Base-by-base conservation (phyloP, 2,797 vertebrate species). In the Poecile montanus region DNA sequence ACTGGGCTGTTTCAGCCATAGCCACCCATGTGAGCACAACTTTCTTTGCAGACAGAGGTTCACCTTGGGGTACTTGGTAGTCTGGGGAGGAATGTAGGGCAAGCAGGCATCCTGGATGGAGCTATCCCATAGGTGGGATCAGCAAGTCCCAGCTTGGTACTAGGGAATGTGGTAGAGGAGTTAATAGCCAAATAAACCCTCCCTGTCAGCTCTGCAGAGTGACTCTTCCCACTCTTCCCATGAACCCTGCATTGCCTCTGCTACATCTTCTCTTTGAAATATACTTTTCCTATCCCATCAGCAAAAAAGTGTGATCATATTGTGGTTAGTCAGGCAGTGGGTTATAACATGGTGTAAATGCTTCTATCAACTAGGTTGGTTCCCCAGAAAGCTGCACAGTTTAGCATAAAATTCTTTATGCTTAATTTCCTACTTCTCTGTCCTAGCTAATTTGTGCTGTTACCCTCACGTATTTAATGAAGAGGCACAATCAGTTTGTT, bases 1-100 rank as follows among this genome's bases (percentile, higher is more conserved):
- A 30, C 4, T 47, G 32, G 72, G 23, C 32, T 70, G 11, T 53
- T 84, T 70, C 56, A 56, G 26, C 38, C 27, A 56, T 10, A 75
- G 40, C 21, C 1, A 2, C n/a, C 26, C 1, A 0, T 2, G 0
- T 78, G 23, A 17, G 13, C 17, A 57, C 27, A 34, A 11, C 36
- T 84, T 27, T 13, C 7, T 56, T 68, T 51, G n/a, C 34, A 72
- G 54, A 63, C 14, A 63, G n/a, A 38, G 81, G 29, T 42, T 42
- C 23, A 15, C 6, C 23, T 47, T 58, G 47, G 38, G 22, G 18
- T 53, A 25, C 10, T 44, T 26, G 6, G 14, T 47, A 68, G 20
- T 75, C 51, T 72, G 51, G n/a, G 47, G 56, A 45, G 36, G 27
- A 78, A 58, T 17, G 15, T 32, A 48, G 34, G 9, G 32, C 26